Evolutionary conservation across 2,888 invertebrate genomes (phyloP).

Genomic region (Ichneumoninae sp.): DNA sequence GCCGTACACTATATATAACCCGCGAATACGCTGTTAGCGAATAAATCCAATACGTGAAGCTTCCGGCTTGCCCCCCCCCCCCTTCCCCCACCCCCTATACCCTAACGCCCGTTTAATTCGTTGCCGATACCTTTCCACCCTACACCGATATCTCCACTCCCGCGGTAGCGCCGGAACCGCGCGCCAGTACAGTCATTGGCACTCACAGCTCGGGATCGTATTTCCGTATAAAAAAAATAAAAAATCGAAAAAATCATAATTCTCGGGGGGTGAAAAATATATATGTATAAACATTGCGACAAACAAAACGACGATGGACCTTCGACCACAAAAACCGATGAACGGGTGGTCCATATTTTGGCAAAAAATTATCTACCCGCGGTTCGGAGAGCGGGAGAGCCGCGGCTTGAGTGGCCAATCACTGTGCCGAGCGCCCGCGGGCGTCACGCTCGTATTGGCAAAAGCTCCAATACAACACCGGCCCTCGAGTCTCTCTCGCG

Average conservation of each 20-base stretch:
- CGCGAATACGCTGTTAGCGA: conserved; percentile 41
- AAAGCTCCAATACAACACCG: conserved; percentile 23
- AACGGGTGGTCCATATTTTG: neutral
- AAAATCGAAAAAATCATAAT: neutral
- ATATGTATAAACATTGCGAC: neutral
- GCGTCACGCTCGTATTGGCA: conserved; percentile 13
- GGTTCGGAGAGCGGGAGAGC: neutral
- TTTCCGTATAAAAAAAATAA: neutral
- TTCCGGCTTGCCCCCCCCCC: conserved; percentile 48
- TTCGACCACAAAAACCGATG: neutral
- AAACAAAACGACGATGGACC: neutral
- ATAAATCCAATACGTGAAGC: conserved; percentile 64
- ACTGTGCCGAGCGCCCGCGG: neutral
- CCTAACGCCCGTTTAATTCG: conserved; percentile 64
- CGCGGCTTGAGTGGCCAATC: neutral
- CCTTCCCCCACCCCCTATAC: conserved; percentile 5
- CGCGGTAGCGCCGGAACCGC: neutral
- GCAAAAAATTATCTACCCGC: neutral
- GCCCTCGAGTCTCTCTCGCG: conserved; percentile 14
- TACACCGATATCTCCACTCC: conserved; percentile 23
- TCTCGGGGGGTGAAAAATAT: neutral
- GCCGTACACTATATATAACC: conserved; percentile 13
- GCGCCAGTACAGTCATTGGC: neutral
- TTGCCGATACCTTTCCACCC: conserved; percentile 47
- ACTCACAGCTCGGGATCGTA: neutral